Evolutionary conservation across 2,113 vertebrate species (phyloP), one percentile per base, ranked within the genome.

Genomic region (Pyxicephalus adspersus): DNA sequence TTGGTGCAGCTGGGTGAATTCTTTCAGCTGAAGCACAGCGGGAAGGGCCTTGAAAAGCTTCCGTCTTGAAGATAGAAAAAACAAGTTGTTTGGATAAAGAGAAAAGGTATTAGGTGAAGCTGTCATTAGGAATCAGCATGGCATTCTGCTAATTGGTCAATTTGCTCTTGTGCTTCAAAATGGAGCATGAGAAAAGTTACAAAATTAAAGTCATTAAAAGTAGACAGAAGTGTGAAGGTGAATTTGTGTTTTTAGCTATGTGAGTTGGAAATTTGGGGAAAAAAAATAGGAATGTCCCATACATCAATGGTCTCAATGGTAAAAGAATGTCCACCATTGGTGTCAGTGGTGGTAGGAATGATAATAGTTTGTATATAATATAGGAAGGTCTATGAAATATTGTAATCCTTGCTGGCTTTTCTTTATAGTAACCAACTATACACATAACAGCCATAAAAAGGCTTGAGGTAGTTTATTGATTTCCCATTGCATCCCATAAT

Each of bases 41-140:
- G 71, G 54, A 60, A 31, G 15, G 60, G 28, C 4, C 22, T 34
- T 60, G 2, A 34, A 20, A 26, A 2, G 3, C 3, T 2, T 55
- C 70, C 51, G 54, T 28, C 51, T n/a, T 31, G 8, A 57, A 72
- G 51, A 18, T 72, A n/a, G 11, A 29, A 72, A 72, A 57, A 28
- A 31, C 52, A 22, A 29, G 26, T 22, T 72, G 51, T 72, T 72
- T 72, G 2, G n/a, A 20, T 11, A 72, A 72, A 57, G 28, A 55
- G n/a, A 28, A 31, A 55, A 57, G 52, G 52, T 31, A n/a, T 72
- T 57, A n/a, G 70, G 70, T 72, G 52, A 51, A 31, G 51, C 55
- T n/a, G 51, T 29, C 52, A 29, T 72, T 72, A 72, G 70, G 20
- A 72, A 57, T 72, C 51, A 55, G 68, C 68, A 55, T 22, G 70